phyloP scores from a whole-genome alignment of 1,140 invertebrate genomes.

The Drosophila murphyi region DNA sequence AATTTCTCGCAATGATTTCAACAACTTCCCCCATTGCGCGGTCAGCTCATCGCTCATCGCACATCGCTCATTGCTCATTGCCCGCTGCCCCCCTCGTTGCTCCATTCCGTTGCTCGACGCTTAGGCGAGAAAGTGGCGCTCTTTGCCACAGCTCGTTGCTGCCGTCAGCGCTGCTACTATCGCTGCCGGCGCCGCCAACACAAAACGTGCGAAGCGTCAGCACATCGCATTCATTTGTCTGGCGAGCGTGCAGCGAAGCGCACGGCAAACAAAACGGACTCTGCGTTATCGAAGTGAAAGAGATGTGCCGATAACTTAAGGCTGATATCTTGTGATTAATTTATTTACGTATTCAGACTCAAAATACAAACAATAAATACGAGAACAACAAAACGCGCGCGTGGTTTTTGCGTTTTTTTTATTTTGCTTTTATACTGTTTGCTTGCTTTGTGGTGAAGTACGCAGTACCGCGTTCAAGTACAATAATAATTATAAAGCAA shows the following conservation, averaged over 20 bases:
- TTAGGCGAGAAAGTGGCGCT: slow-evolving; percentile 43
- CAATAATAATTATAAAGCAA: slow-evolving; percentile 28
- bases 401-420: slow-evolving; percentile 21
- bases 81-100: neutral
- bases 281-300: slow-evolving; percentile 27
- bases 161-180: slow-evolving; percentile 19
- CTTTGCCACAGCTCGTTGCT: slow-evolving; percentile 19
- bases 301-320: slow-evolving; percentile 67
- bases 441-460: slow-evolving; percentile 25
- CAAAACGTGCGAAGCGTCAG: slow-evolving; percentile 63
- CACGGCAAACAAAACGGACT: slow-evolving; percentile 40
- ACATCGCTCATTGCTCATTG: slow-evolving; percentile 28
- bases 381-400: slow-evolving; percentile 8
- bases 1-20: slow-evolving; percentile 69
- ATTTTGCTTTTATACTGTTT: slow-evolving; percentile 1
- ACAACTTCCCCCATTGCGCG: slow-evolving; percentile 62
- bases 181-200: slow-evolving; percentile 33
- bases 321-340: slow-evolving; percentile 75
- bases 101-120: neutral
- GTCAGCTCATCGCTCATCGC: slow-evolving; percentile 56
- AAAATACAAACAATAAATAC: slow-evolving; percentile 31
- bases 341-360: slow-evolving; percentile 23
- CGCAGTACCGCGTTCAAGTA: slow-evolving; percentile 34
- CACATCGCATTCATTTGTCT: slow-evolving; percentile 66
- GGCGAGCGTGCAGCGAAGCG: slow-evolving; percentile 63